phyloP scores from a whole-genome alignment of 2,888 invertebrate species.

The Candidula unifasciata region DNA sequence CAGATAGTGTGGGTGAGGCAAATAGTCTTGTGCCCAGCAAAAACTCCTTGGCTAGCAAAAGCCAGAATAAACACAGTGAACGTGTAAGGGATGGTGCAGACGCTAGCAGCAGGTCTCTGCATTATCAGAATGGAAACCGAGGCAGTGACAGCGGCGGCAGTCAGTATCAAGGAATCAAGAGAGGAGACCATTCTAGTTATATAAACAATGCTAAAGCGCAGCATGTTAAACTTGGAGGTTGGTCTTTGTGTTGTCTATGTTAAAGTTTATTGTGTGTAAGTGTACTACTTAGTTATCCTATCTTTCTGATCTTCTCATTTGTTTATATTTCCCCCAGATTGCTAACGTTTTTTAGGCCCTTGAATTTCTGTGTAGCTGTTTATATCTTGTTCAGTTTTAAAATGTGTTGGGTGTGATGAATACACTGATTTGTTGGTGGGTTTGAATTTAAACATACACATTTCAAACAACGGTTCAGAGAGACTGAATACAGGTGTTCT shows the following conservation, averaged over 20 bases:
- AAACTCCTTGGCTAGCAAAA: background rate
- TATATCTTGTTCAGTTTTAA: background rate
- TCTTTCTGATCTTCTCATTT: background rate
- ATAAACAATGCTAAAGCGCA: conserved; percentile 27
- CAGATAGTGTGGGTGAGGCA: background rate
- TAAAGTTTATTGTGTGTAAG: background rate
- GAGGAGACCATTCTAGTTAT: background rate
- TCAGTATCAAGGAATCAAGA: background rate
- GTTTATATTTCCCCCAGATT: background rate
- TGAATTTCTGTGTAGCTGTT: background rate
- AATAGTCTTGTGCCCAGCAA: background rate
- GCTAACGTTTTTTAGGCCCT: background rate
- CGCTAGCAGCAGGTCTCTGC: background rate
- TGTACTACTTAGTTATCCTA: no score
- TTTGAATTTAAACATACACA: background rate
- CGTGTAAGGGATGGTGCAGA: background rate
- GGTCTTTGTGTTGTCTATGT: background rate
- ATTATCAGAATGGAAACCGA: background rate
- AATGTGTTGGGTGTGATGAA: no score
- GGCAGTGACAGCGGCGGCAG: no score
- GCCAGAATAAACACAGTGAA: background rate
- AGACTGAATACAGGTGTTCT: no score
- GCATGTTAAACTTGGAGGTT: conserved; percentile 37
- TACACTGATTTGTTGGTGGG: no score
- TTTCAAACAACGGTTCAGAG: no score